Evolutionary conservation across 2,113 vertebrate species (phyloP).

Genomic region (Calonectris borealis): DNA sequence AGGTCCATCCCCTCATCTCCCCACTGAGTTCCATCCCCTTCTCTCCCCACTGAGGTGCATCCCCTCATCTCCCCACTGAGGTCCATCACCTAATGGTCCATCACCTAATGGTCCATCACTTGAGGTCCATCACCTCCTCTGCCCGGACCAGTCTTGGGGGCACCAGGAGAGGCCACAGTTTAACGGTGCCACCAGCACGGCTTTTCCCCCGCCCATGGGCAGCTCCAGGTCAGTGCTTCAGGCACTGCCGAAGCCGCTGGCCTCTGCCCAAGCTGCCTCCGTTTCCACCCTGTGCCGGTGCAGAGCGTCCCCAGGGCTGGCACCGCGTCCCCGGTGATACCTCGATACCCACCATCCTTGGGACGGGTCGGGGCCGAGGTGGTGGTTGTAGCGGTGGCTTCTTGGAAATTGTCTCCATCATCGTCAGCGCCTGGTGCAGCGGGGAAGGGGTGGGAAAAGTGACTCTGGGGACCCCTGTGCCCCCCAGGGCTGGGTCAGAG

Average conservation of each 20-base stretch:
- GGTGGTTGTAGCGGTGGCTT: conserved; percentile 64
- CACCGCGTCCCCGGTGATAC: neutral
- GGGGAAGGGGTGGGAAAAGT: neutral
- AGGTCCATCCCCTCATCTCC: neutral
- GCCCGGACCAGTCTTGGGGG: neutral
- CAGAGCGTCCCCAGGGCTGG: neutral
- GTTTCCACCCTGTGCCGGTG: neutral
- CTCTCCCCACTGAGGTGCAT: neutral
- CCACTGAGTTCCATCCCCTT: neutral
- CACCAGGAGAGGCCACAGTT: neutral
- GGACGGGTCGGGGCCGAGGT: conserved; percentile 4
- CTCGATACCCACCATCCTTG: conserved; percentile 71
- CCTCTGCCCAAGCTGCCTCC: neutral
- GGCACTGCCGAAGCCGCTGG: neutral
- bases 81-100: neutral
- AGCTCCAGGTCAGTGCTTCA: neutral
- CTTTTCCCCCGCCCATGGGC: accelerated
- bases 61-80: too few relatives aligned
- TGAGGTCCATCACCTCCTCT: neutral
- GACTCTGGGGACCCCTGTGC: neutral
- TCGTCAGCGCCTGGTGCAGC: conserved; percentile 61
- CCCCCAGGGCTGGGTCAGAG: accelerated
- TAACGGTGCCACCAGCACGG: accelerated
- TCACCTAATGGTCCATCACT: neutral
- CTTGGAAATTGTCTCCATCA: conserved; percentile 41